Evolutionary conservation across 1,140 invertebrate genomes (phyloP).

Genomic region (Drosophila ficusphila): DNA sequence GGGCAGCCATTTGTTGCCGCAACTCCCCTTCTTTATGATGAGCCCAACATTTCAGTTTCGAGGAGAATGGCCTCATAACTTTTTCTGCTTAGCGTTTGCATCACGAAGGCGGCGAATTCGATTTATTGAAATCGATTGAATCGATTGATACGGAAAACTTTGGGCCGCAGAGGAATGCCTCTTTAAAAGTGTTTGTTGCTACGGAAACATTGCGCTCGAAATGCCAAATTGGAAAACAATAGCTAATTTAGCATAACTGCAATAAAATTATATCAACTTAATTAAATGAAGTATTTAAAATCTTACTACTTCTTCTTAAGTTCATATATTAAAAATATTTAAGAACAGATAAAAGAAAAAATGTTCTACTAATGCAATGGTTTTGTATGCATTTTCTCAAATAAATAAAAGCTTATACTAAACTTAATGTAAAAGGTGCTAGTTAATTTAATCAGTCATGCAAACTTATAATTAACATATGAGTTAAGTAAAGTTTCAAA

Average conservation of each 20-base stretch:
- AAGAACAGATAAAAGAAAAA: too few species aligned
- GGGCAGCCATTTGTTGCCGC: conserved; percentile 66
- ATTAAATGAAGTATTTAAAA: too few species aligned
- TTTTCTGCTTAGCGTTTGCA: conserved; percentile 43
- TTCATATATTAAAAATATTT: too few species aligned
- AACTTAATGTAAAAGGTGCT: too few species aligned
- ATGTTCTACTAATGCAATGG: too few species aligned
- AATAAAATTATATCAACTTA: neutral
- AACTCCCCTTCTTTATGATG: conserved; percentile 41
- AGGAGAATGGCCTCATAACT: conserved; percentile 52
- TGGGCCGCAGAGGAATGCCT: conserved; percentile 4
- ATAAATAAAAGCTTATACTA: too few species aligned
- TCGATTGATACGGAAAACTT: conserved; percentile 28
- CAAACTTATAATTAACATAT: too few species aligned
- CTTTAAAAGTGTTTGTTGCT: conserved; percentile 2
- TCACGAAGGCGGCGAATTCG: conserved; percentile 50
- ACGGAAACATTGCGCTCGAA: conserved; percentile 2
- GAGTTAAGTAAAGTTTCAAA: too few species aligned
- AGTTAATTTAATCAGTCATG: too few species aligned
- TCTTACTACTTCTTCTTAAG: too few species aligned
- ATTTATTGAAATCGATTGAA: conserved; percentile 54
- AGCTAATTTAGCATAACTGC: too few species aligned
- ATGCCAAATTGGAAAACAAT: neutral
- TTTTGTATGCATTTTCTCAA: too few species aligned
- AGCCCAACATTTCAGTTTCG: conserved; percentile 71